Evolutionary conservation across 1,140 invertebrate species (phyloP).

Genomic region (Drosophila punjabiensis): DNA sequence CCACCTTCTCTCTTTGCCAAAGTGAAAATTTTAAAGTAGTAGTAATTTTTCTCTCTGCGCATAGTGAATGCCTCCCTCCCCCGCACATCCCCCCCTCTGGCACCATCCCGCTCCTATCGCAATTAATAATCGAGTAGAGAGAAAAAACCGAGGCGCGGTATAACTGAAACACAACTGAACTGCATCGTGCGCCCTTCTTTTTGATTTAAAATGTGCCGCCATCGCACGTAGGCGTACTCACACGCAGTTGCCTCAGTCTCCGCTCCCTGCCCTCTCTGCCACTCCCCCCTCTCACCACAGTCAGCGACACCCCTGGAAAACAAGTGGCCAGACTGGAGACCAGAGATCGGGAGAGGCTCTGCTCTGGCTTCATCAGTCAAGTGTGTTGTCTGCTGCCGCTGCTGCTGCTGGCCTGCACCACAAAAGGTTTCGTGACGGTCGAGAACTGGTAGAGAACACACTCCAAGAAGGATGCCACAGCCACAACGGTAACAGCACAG

Average conservation of each 20-base stretch:
- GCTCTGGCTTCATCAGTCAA: conserved; percentile 56
- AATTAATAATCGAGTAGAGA: conserved; percentile 76
- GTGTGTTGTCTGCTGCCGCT: conserved; percentile 30
- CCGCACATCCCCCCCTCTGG: not conserved
- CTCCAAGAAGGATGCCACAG: conserved; percentile 25
- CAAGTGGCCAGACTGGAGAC: conserved; percentile 45
- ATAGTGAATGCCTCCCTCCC: conserved; percentile 26
- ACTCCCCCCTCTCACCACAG: not conserved
- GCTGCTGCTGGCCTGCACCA: conserved; percentile 27
- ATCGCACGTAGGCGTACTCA: conserved; percentile 79
- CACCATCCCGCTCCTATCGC: conserved; percentile 60
- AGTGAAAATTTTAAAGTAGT: not conserved
- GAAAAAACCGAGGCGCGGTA: conserved; percentile 58
- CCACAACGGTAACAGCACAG: conserved; percentile 18
- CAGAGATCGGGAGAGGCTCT: conserved; percentile 8
- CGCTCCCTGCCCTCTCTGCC: not conserved
- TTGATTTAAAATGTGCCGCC: conserved; percentile 84
- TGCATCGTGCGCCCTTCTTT: conserved; percentile 80
- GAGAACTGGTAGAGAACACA: conserved; percentile 2
- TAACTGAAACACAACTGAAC: conserved; percentile 37
- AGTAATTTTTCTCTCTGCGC: not conserved
- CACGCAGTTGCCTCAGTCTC: conserved; percentile 51
- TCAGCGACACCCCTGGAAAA: conserved; percentile 15
- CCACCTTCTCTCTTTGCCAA: too few relatives aligned
- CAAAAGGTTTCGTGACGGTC: conserved; percentile 35